Conservation (phyloP, 2,888 invertebrate genomes). For the Dusona sp. region DNA sequence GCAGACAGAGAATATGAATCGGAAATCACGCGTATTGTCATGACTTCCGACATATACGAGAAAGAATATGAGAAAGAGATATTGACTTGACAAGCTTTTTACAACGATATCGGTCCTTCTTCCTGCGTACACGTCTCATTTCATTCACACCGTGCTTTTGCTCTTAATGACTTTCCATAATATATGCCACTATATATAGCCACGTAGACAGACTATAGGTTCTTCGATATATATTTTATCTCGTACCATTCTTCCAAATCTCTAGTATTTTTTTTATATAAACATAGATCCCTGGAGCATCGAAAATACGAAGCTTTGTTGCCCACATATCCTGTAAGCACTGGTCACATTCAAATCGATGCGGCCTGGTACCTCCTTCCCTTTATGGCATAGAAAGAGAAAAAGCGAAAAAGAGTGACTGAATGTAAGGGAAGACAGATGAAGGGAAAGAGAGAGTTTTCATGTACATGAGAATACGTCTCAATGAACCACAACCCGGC, state of each 20-base stretch:
- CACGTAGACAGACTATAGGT: slow-evolving; percentile 56
- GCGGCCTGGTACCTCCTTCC: slow-evolving; percentile 15
- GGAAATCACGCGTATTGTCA: background rate
- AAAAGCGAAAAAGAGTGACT: slow-evolving; percentile 1
- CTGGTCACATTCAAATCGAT: slow-evolving; percentile 50
- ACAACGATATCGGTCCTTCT: slow-evolving; percentile 44
- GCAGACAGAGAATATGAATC: background rate
- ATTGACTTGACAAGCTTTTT: slow-evolving; percentile 76
- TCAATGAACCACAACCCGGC: slow-evolving; percentile 74
- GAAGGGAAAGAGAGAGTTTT: slow-evolving; percentile 9
- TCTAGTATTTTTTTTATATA: slow-evolving; percentile 14
- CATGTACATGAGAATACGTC: slow-evolving; percentile 69
- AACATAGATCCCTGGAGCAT: slow-evolving; percentile 20
- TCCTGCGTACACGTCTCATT: slow-evolving; percentile 63
- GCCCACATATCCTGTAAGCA: slow-evolving; percentile 32
- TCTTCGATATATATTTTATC: slow-evolving; percentile 48
- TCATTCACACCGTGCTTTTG: slow-evolving; percentile 49
- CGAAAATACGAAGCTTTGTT: slow-evolving; percentile 27
- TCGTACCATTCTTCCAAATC: slow-evolving; percentile 42
- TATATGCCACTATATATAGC: slow-evolving; percentile 27
- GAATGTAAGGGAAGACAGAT: background rate
- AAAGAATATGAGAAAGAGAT: slow-evolving; percentile 71
- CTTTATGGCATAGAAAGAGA: slow-evolving; percentile 24
- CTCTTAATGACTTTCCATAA: slow-evolving; percentile 69
- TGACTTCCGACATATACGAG: background rate